Base-by-base conservation (phyloP, 2,888 invertebrate genomes). In the Sepiola atlantica region DNA sequence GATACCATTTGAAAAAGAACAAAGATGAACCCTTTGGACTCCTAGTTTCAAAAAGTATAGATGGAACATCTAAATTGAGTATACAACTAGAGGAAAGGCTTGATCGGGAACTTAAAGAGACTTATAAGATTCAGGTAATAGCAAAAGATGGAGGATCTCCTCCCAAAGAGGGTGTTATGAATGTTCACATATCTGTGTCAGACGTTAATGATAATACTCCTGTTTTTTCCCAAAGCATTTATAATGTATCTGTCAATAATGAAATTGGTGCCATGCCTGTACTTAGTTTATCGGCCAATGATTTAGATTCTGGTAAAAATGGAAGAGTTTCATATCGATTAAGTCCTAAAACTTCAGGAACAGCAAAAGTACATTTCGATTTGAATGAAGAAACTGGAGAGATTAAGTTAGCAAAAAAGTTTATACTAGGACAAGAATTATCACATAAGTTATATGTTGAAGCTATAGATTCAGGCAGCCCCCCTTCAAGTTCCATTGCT, bases 1-100 rank as follows among this genome's bases (percentile, higher is more conserved):
- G n/a, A 77, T 77, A 77, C n/a, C 77, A 77, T n/a, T 77, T 77
- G 18, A 77, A 77, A 77, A 77, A 77, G 77, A 77, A 77, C 77
- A 77, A 77, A 77, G 77, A 77, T 77, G 77, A 77, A 77, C 77
- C 77, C n/a, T 77, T 77, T 77, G 77, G 77, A n/a, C 77, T 77
- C 14, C 77, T 77, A 77, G 77, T n/a, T 77, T 77, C 77, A 77
- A 77, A 77, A 77, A 77, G 77, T 77, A n/a, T 77, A n/a, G 77
- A 77, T 77, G 77, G 77, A 77, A 77, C 77, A 32, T 77, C 77
- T 77, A 77, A 77, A 77, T 21, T 77, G 14, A 77, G 77, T 77
- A 77, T 77, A 77, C n/a, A 77, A 77, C n/a, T 77, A n/a, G 77
- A 77, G 32, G 77, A 77, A 77, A 77, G 77, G n/a, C 77, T 77